Evolutionary conservation across 2,888 invertebrate genomes (phyloP).

Genomic region (Thera obeliscata): DNA sequence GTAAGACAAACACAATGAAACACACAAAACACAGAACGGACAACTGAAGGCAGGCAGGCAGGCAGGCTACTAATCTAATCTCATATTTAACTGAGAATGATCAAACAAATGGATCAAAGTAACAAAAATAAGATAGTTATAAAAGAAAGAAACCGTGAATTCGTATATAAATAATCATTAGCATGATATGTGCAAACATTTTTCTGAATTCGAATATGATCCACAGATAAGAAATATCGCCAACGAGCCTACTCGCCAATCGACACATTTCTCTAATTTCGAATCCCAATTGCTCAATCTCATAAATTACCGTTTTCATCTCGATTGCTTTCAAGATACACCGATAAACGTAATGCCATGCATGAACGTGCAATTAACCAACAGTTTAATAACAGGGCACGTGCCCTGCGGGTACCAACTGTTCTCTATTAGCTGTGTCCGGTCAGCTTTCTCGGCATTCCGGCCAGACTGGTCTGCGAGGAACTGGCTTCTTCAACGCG

Average conservation of each 20-base stretch:
- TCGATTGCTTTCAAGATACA: conserved; percentile 5
- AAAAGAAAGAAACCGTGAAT: too few species aligned
- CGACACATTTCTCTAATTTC: background rate
- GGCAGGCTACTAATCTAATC: too few species aligned
- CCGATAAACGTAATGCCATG: conserved; percentile 1
- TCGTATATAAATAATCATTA: too few species aligned
- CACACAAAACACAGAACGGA: too few species aligned
- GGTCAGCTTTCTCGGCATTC: conserved; percentile 69
- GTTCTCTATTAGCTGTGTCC: conserved; percentile 20
- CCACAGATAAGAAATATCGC: background rate
- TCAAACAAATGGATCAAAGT: too few species aligned
- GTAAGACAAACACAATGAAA: too few species aligned
- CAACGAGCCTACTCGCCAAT: background rate
- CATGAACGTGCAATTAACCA: conserved; percentile 15
- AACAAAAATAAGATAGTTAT: too few species aligned
- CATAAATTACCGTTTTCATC: conserved; percentile 1
- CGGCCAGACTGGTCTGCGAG: conserved; percentile 59
- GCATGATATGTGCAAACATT: too few species aligned
- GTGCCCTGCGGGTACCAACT: conserved; percentile 8
- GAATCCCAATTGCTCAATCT: conserved; percentile 2
- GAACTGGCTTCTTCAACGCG: conserved; percentile 35
- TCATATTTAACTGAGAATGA: too few species aligned
- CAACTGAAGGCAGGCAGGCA: too few species aligned
- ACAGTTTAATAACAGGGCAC: conserved; percentile 15
- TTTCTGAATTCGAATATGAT: background rate